These are phyloP conservation scores for Drosophila conformis DNA, from an alignment of 2,888 invertebrate species.

Conservation along the genomic window DNA sequence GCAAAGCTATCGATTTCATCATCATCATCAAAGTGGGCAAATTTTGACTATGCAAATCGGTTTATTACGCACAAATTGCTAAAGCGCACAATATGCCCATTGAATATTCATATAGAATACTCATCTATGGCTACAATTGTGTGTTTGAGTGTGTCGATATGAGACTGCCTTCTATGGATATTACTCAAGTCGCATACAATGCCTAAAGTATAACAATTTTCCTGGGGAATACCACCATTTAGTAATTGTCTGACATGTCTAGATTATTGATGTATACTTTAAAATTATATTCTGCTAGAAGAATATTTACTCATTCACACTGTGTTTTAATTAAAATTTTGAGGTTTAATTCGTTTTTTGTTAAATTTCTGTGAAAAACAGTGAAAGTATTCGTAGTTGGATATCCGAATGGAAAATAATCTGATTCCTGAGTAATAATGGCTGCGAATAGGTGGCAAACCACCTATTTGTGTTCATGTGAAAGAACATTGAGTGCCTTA, in stretches of 20 bases:
- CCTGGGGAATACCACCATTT: accelerated
- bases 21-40: slow-evolving; percentile 20
- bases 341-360: background rate
- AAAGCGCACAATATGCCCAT: slow-evolving; percentile 22
- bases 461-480: accelerated
- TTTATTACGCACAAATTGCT: slow-evolving; percentile 42
- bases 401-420: background rate
- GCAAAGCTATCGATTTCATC: slow-evolving; percentile 60
- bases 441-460: background rate
- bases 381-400: background rate
- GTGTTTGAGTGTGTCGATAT: too few relatives aligned
- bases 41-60: slow-evolving; percentile 48
- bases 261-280: background rate
- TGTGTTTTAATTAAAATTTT: background rate
- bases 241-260: background rate
- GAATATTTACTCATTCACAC: background rate
- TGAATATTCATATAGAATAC: background rate
- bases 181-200: background rate
- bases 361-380: background rate
- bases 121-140: background rate
- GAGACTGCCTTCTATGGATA: background rate
- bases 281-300: background rate
- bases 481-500: background rate
- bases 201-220: background rate
- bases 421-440: background rate